Base-by-base conservation (phyloP, 2,797 vertebrate genomes). In the Microctenopoma stevenorrisi region DNA sequence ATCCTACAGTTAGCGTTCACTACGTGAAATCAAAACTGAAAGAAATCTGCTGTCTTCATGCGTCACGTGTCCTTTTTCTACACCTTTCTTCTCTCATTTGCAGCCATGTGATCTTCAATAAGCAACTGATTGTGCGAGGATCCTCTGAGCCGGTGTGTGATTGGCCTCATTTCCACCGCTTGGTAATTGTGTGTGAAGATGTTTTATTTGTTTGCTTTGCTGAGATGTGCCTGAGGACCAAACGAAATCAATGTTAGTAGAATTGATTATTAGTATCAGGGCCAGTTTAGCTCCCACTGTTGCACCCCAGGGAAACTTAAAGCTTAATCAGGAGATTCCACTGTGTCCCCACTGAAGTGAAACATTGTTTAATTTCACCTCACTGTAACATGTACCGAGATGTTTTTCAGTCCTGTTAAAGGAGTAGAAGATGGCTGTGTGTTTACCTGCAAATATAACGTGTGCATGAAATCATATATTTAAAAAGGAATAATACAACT, bases 301-400 rank as follows among this genome's bases (percentile, higher is more conserved):
- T 15, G 48, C 38, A 13, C 7, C 55, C 14, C 15, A 12, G 62
- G 30, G 44, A 67, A 30, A 43, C 16, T 49, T 42, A 6, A 40
- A 42, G 50, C 35, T 49, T 60, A 18, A 62, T 37, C 18, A 44
- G 11, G 3, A 43, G 38, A 16, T 62, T 50, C 42, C 26, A 5
- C 37, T 16, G 25, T n/a, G 15, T 59, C 15, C 37, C 48, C 46
- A 30, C 30, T 49, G 22, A 28, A 11, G 50, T 70, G 51, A 83
- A 55, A 65, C 25, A 76, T 79, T 47, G 53, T 71, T 67, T 72
- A 26, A 80, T 77, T 55, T 68, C 42, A 35, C 25, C 51, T 68
- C 42, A 35, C 25, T 59, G 25, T 38, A 48, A 59, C 25, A 38
- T 47, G 35, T 10, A 5, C 33, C 5, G 7, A 53, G 15, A 30